Evolutionary conservation across 2,888 invertebrate species (phyloP).

Genomic region (Bhutanitis thaidina): DNA sequence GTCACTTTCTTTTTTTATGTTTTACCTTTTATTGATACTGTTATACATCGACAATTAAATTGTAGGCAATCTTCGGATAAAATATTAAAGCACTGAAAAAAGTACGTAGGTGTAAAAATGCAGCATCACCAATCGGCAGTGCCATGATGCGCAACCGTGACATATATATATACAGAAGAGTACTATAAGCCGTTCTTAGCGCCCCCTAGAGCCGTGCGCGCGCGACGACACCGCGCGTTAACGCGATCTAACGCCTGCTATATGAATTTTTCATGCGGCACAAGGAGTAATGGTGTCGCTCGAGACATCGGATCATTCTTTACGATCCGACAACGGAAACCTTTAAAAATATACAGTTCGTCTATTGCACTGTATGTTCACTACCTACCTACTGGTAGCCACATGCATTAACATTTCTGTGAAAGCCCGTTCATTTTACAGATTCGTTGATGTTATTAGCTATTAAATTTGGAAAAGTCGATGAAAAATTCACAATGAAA

Average conservation of each 20-base stretch:
- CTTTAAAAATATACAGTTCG: slow-evolving; percentile 65
- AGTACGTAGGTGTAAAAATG: too few species aligned
- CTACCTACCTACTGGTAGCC: not conserved
- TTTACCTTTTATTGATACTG: too few species aligned
- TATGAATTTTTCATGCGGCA: slow-evolving; percentile 77
- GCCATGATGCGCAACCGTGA: not conserved
- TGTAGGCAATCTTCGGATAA: too few species aligned
- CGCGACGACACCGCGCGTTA: slow-evolving; percentile 50
- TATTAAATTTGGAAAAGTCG: slow-evolving; percentile 16
- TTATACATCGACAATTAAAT: too few species aligned
- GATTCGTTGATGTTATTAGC: slow-evolving; percentile 1
- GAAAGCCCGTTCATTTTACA: not conserved
- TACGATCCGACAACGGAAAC: slow-evolving; percentile 70
- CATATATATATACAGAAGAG: slow-evolving; percentile 18
- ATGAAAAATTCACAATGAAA: slow-evolving; percentile 20
- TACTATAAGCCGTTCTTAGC: slow-evolving; percentile 45
- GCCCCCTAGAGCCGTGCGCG: slow-evolving; percentile 55
- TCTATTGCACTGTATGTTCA: slow-evolving; percentile 31
- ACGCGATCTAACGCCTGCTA: slow-evolving; percentile 60
- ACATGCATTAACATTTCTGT: not conserved
- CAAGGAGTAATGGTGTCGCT: slow-evolving; percentile 70
- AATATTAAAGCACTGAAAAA: too few species aligned
- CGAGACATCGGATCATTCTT: slow-evolving; percentile 74
- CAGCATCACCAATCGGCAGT: too few species aligned
- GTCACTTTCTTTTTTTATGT: too few species aligned